phyloP scores from a whole-genome alignment of 2,888 invertebrate species.

The Fragum whitleyi region DNA sequence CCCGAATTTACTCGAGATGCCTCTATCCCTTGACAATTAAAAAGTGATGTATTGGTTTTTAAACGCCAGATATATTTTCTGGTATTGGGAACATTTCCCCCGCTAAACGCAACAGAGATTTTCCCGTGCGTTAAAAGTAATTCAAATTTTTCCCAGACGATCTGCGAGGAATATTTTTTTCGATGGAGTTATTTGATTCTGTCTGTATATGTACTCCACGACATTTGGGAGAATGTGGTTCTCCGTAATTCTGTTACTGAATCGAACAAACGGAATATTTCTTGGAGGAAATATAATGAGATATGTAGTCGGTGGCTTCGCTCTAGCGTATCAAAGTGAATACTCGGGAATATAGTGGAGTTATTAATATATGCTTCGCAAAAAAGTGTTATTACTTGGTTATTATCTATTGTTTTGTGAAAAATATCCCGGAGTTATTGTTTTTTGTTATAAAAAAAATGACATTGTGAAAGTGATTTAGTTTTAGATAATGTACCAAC shows the following conservation, averaged over 20 bases:
- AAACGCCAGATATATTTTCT: conserved; percentile 15
- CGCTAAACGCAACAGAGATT: conserved; percentile 14
- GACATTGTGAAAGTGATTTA: conserved; percentile 2
- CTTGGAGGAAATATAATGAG: neutral
- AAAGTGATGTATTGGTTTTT: conserved; percentile 21
- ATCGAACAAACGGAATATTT: conserved; percentile 9
- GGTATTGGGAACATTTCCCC: conserved; percentile 7
- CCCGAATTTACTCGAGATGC: neutral
- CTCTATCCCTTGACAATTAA: neutral
- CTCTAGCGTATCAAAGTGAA: neutral
- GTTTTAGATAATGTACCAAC: conserved; percentile 26
- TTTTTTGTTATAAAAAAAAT: conserved; percentile 1
- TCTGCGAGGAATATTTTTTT: neutral
- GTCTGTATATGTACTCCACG: neutral
- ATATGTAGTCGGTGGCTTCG: neutral
- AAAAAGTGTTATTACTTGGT: neutral
- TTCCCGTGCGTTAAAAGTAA: neutral
- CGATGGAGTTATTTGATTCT: conserved; percentile 13
- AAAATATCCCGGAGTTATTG: neutral
- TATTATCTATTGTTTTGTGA: neutral
- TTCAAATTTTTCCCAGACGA: conserved; percentile 3
- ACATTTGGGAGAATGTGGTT: neutral
- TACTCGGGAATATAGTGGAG: neutral
- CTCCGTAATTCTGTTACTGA: conserved; percentile 3
- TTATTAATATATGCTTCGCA: neutral